Base-by-base conservation (phyloP, 1,140 invertebrate species). In the Euura lappo region DNA sequence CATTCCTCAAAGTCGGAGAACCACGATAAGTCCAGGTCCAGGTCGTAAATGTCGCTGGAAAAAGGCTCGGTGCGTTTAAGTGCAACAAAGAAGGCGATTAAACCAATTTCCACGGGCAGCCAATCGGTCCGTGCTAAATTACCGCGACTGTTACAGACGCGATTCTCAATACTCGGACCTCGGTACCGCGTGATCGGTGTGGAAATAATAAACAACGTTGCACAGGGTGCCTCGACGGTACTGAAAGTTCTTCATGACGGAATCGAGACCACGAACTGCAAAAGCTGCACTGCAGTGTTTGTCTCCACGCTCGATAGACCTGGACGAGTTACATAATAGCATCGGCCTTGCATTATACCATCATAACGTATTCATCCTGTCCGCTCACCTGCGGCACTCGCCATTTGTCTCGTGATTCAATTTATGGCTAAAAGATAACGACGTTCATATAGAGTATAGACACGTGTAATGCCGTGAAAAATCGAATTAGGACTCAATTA, bases 291-390 rank as follows among this genome's bases (percentile, higher is more conserved):
- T 28, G 28, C 28, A 28, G 28, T 28, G 28, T 28, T 28, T 28
- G 51, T 60, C 6, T 60, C 8, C 51, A 60, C 3, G 51, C 51
- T 60, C 6, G 8, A 6, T 60, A 60, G 51, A 60, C 51, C 51
- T 6, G 51, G 51, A 60, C 80, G 74, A 73, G 75, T 80, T 82
- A 84, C 83, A 79, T 84, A 85, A 85, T 77, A 75, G 75, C 13
- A 71, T 60, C 79, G 84, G 80, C 83, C 83, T 86, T 85, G 84
- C 82, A 81, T 84, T 83, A 85, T 83, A 81, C 78, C 83, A 82
- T 85, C 83, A 83, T 83, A 83, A 85, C 80, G 47, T 81, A 82
- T 84, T 85, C 81, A 82, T 84, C 78, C 83, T 83, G 80, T 83
- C 81, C 83, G 79, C 80, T 85, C 82, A 86, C 84, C 84, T 85